Conservation (phyloP, 2,888 invertebrate genomes). For the Acanthosoma haemorrhoidale region DNA sequence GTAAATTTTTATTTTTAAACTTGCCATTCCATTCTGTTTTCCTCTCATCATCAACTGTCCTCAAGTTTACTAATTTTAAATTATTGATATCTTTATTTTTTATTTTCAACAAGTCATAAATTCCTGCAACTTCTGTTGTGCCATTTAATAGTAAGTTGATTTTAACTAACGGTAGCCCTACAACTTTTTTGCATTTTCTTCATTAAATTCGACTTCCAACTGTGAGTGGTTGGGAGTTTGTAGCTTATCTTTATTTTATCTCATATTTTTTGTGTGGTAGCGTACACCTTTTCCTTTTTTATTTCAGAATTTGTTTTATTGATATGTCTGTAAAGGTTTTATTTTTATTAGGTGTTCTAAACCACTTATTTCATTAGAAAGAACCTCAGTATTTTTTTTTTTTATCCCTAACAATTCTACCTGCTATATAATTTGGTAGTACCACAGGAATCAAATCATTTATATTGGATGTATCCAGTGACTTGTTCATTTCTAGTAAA, state of each 20-base stretch:
- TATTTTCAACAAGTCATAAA: conserved; percentile 23
- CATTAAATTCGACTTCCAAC: conserved; percentile 23
- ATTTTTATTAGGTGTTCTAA: conserved; percentile 41
- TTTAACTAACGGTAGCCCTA: conserved; percentile 21
- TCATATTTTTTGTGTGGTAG: conserved; percentile 25
- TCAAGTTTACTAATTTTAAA: conserved; percentile 8
- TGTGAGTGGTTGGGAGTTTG: conserved; percentile 19
- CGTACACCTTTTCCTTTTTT: conserved; percentile 12
- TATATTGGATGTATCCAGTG: no score
- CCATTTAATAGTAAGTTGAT: conserved; percentile 24
- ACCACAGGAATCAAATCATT: no score
- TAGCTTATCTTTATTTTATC: conserved; percentile 1
- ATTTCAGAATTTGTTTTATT: not conserved
- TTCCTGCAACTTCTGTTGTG: conserved; percentile 17
- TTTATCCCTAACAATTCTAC: conserved; percentile 43
- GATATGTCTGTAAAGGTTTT: not conserved
- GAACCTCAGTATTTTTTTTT: conserved; percentile 42
- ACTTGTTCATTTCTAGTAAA: no score
- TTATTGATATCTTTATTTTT: not conserved
- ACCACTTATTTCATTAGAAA: conserved; percentile 43
- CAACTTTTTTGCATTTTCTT: conserved; percentile 20
- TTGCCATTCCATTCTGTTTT: not conserved
- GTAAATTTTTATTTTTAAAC: not conserved
- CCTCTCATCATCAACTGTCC: not conserved
- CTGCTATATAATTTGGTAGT: conserved; percentile 42